Evolutionary conservation across 2,797 vertebrate genomes (phyloP).

Genomic region (Brachymystax lenok): DNA sequence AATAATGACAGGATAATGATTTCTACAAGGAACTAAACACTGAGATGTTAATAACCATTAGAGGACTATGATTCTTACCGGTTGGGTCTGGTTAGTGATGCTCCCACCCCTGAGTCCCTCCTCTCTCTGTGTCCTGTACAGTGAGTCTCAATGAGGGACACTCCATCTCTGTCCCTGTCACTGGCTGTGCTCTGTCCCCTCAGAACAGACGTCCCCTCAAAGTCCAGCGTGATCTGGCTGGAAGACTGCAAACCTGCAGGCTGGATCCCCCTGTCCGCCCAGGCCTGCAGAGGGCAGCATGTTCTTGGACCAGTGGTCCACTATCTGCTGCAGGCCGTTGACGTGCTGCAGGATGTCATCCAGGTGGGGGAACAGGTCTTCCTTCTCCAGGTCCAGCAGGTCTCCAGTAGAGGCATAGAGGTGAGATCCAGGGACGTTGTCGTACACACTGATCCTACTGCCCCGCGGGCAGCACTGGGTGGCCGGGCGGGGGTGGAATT

Average conservation of each 20-base stretch:
- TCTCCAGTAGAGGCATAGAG: constrained; percentile 96
- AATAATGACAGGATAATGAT: background rate
- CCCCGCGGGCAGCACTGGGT: constrained; percentile 85
- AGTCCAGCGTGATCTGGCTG: constrained; percentile 87
- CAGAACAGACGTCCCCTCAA: constrained; percentile 88
- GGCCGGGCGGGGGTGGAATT: constrained; percentile 70
- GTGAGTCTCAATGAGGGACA: constrained; percentile 87
- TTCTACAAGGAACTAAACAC: background rate
- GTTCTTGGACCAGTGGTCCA: constrained; percentile 91
- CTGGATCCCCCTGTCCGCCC: constrained; percentile 36
- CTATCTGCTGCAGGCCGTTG: constrained; percentile 90
- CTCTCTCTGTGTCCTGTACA: constrained; percentile 84
- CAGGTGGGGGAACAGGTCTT: constrained; percentile 89
- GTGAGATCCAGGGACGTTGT: constrained; percentile 95
- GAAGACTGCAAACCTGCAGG: constrained; percentile 71
- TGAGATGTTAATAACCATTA: background rate
- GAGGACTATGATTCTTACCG: constrained; percentile 75
- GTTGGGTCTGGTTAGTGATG: constrained; percentile 92
- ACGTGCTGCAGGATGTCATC: constrained; percentile 94
- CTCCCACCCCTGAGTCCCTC: constrained; percentile 95
- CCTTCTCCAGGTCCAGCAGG: constrained; percentile 92
- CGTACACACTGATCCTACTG: constrained; percentile 94
- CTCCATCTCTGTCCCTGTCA: constrained; percentile 85
- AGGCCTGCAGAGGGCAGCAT: constrained; percentile 79
- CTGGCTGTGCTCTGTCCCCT: constrained; percentile 85